Evolutionary conservation across 2,797 vertebrate species (phyloP).

Genomic region (Triplophysa bombifrons): DNA sequence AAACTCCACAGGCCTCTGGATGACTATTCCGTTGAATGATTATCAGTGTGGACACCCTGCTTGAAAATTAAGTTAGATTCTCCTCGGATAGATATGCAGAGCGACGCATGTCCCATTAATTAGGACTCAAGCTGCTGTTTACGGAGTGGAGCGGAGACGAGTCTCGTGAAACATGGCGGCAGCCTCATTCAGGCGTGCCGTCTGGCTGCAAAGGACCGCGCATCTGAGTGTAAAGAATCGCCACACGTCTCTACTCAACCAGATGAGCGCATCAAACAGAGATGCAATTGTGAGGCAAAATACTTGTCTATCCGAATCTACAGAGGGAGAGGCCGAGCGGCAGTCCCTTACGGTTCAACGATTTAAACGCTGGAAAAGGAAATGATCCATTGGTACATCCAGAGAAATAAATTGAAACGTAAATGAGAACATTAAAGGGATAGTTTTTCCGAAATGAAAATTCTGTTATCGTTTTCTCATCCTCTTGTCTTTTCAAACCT

Average conservation of each 20-base stretch:
- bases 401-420: not conserved
- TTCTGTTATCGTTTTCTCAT: too few relatives aligned
- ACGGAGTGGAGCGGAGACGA: conserved; percentile 29
- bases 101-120: conserved; percentile 59
- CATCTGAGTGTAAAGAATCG: conserved; percentile 51
- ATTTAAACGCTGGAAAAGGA: not conserved
- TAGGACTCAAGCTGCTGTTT: conserved; percentile 61
- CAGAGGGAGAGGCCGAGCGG: conserved; percentile 16
- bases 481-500: too few relatives aligned
- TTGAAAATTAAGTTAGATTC: conserved; percentile 56
- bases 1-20: conserved; percentile 52
- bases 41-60: conserved; percentile 59
- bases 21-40: conserved; percentile 52
- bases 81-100: conserved; percentile 58
- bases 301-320: conserved; percentile 52
- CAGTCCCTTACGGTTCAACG: conserved; percentile 25
- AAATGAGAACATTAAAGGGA: too few relatives aligned
- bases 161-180: conserved; percentile 42
- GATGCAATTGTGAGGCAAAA: conserved; percentile 56
- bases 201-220: conserved; percentile 47
- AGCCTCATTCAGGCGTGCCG: conserved; percentile 47
- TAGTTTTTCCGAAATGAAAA: too few relatives aligned
- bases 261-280: conserved; percentile 55
- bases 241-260: conserved; percentile 52
- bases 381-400: not conserved